A percentile compares a stretch with the other conserved stretches of the same genome.
These are phyloP conservation scores for Leucosticte australis DNA, from an alignment of 2,113 vertebrate species.

Conservation along the genomic window DNA sequence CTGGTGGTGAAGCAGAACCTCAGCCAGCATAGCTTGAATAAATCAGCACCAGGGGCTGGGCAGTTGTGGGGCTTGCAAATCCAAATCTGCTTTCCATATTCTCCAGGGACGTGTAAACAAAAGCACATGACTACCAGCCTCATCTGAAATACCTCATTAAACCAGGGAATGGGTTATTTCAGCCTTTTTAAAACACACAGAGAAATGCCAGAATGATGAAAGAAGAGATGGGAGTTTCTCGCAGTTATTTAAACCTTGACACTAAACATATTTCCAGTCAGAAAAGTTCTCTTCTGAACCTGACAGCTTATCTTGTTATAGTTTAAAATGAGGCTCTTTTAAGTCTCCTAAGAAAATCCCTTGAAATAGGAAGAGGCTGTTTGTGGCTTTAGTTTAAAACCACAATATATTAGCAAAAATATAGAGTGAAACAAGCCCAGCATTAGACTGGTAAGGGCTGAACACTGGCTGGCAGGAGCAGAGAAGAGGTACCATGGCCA, in stretches of 20 bases:
- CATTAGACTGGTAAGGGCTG: background rate
- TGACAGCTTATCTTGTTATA: slow-evolving; percentile 54
- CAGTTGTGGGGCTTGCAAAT: background rate
- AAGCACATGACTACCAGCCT: slow-evolving; percentile 23
- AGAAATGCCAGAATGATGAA: slow-evolving; percentile 32
- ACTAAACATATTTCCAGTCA: slow-evolving; percentile 29
- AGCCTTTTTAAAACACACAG: slow-evolving; percentile 13
- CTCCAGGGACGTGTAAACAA: slow-evolving; percentile 29
- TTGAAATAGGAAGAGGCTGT: slow-evolving; percentile 32
- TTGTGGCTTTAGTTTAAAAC: slow-evolving; percentile 51
- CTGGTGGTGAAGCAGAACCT: background rate
- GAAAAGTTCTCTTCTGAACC: slow-evolving; percentile 33
- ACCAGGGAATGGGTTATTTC: slow-evolving; percentile 25
- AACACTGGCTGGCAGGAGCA: background rate
- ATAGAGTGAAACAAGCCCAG: background rate
- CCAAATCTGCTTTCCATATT: background rate
- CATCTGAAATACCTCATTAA: slow-evolving; percentile 56
- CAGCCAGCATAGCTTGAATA: background rate
- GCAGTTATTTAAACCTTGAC: slow-evolving; percentile 46
- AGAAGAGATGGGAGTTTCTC: slow-evolving; percentile 32
- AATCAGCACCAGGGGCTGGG: background rate
- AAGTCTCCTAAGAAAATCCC: slow-evolving; percentile 17
- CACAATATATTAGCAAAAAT: slow-evolving; percentile 41
- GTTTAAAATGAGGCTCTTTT: slow-evolving; percentile 49
- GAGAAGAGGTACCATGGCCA: background rate